Evolutionary conservation across 2,888 invertebrate species (phyloP).

Genomic region (Leptopilina myrica): DNA sequence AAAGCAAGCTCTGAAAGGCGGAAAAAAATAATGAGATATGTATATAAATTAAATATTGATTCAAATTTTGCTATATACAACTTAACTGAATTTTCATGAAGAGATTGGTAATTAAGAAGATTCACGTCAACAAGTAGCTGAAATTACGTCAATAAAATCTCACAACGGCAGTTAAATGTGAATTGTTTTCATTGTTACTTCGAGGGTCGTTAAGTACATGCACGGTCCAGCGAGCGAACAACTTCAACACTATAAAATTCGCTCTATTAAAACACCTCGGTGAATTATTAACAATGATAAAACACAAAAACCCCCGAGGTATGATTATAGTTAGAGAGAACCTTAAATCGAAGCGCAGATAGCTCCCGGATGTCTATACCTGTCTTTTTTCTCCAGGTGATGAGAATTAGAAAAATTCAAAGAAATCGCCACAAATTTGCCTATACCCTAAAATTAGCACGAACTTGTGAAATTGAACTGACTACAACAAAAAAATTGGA

Average conservation of each 20-base stretch:
- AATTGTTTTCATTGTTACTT: constrained; percentile 38
- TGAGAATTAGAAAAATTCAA: not conserved
- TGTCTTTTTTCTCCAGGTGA: constrained; percentile 5
- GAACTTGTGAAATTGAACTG: no score
- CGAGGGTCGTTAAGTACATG: constrained; percentile 36
- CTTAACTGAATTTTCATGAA: not conserved
- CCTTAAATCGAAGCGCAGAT: not conserved
- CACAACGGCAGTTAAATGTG: constrained; percentile 24
- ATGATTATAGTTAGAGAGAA: not conserved
- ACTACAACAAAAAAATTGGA: no score
- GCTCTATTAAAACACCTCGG: constrained; percentile 18
- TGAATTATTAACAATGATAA: constrained; percentile 23
- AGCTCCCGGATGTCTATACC: constrained; percentile 49
- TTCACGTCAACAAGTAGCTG: constrained; percentile 3
- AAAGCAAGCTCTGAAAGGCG: no score
- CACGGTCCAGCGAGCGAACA: constrained; percentile 37
- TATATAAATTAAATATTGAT: not conserved
- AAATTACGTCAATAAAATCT: constrained; percentile 27
- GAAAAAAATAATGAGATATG: not conserved
- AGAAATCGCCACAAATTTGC: constrained; percentile 59
- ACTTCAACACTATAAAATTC: constrained; percentile 27
- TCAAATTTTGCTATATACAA: no score
- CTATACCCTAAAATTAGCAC: constrained; percentile 41
- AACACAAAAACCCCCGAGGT: not conserved
- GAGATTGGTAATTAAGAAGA: not conserved